Evolutionary conservation across 1,140 invertebrate genomes (phyloP).

Genomic region (Cheumatopsyche charites): DNA sequence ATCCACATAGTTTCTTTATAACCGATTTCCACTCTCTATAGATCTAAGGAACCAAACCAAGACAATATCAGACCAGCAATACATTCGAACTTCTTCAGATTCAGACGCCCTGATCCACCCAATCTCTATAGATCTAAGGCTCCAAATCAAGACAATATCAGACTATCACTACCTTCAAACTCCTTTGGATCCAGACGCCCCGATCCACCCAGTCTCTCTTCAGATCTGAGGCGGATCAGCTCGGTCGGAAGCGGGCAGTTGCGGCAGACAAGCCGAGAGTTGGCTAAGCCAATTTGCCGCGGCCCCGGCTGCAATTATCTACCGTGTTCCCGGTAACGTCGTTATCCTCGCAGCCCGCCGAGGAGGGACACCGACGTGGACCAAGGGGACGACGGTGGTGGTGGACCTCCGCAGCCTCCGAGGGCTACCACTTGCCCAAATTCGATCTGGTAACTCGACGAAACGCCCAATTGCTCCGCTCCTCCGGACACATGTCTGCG

Average conservation of each 20-base stretch:
- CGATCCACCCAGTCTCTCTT: no score
- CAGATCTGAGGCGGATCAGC: no score
- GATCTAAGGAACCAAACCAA: no score
- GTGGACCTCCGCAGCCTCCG: not conserved
- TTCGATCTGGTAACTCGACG: slow-evolving; percentile 23
- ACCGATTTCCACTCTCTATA: no score
- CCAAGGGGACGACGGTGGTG: not conserved
- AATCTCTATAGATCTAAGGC: no score
- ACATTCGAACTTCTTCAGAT: no score
- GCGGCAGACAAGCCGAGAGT: slow-evolving; percentile 45
- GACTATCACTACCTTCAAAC: no score
- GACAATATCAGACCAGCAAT: no score
- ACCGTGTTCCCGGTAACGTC: slow-evolving; percentile 36
- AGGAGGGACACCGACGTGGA: not conserved
- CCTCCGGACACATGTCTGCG: not conserved
- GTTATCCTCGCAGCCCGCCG: slow-evolving; percentile 16
- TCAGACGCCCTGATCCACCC: no score
- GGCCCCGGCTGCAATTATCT: slow-evolving; percentile 34
- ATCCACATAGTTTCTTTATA: no score
- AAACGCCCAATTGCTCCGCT: slow-evolving; percentile 29
- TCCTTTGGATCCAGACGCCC: no score
- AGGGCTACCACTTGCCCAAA: slow-evolving; percentile 35
- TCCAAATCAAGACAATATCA: no score
- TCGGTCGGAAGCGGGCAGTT: slow-evolving; percentile 34
- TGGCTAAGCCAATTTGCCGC: slow-evolving; percentile 41